Evolutionary conservation across 2,113 vertebrate genomes (phyloP).

Genomic region (Elaphurus davidianus): DNA sequence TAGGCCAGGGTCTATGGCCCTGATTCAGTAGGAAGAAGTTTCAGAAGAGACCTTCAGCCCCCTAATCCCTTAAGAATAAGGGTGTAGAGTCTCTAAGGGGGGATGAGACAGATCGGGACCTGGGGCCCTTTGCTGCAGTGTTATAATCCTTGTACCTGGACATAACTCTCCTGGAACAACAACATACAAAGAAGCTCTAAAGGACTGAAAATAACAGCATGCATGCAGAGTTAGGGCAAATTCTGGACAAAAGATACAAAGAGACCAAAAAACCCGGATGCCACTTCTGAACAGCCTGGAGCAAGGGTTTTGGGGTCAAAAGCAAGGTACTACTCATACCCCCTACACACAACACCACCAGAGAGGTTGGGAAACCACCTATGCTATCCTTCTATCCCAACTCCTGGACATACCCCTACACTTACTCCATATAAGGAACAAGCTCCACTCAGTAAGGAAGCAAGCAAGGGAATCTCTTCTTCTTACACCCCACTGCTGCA

Average conservation of each 20-base stretch:
- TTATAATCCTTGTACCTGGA: neutral
- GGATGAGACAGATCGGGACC: neutral
- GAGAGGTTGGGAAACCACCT: neutral
- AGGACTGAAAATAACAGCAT: neutral
- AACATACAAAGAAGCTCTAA: neutral
- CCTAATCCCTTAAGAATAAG: neutral
- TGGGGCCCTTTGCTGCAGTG: neutral
- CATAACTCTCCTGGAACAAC: neutral
- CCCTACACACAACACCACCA: neutral
- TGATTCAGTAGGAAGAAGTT: neutral
- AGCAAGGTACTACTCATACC: neutral
- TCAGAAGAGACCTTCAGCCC: neutral
- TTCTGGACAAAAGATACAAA: neutral
- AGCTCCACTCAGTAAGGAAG: neutral
- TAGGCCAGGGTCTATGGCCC: neutral
- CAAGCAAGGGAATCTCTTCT: neutral
- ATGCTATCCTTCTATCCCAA: neutral
- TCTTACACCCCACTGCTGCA: neutral
- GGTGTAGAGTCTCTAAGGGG: neutral
- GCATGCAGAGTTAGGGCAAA: neutral
- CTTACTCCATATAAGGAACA: neutral
- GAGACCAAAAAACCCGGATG: neutral
- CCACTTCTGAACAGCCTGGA: neutral
- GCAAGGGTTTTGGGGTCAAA: neutral
- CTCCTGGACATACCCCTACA: neutral